Percentiles rank a stretch among this genome's conserved stretches.
Conservation (phyloP, 1,140 invertebrate genomes). For the Macrosteles quadrilineatus region DNA sequence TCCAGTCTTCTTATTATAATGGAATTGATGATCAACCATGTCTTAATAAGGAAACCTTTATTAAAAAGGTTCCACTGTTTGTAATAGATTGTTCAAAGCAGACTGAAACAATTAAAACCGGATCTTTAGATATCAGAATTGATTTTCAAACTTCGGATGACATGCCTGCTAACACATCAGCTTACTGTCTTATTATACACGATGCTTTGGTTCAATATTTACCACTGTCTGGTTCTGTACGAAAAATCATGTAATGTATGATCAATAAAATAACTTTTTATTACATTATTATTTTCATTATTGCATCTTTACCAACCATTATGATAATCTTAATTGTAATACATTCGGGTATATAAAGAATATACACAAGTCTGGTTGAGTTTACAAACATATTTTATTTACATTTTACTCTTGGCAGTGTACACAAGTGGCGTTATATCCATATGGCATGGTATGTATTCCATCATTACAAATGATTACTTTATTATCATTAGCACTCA, state of each 20-base stretch:
- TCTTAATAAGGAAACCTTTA: background rate
- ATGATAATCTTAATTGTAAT: too few species aligned
- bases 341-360: too few species aligned
- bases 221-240: background rate
- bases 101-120: conserved; percentile 16
- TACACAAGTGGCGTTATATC: conserved; percentile 5
- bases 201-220: background rate
- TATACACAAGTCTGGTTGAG: too few species aligned
- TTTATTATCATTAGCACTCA: conserved; percentile 35
- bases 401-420: too few species aligned
- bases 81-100: conserved; percentile 23
- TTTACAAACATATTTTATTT: too few species aligned
- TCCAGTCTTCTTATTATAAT: conserved; percentile 26
- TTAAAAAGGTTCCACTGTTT: background rate
- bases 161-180: conserved; percentile 48
- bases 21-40: background rate
- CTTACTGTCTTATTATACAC: conserved; percentile 27
- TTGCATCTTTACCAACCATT: too few species aligned
- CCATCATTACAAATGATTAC: conserved; percentile 28
- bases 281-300: too few species aligned
- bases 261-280: too few species aligned
- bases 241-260: background rate
- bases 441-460: conserved; percentile 32
- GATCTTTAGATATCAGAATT: conserved; percentile 22
- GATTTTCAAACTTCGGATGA: conserved; percentile 2